Conservation (phyloP, 2,797 vertebrate species). For the Ispidina picta region DNA sequence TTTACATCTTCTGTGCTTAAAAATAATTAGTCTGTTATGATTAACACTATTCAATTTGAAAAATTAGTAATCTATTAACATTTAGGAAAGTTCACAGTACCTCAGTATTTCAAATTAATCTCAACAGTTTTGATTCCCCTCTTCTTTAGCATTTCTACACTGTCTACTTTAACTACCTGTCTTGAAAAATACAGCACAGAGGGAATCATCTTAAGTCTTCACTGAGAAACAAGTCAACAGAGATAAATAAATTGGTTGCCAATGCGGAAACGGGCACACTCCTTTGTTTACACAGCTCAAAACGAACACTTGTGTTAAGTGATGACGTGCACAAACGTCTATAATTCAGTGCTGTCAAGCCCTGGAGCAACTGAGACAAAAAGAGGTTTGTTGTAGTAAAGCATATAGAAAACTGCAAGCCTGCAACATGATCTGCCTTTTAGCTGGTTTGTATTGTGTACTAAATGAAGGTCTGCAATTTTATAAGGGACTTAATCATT, state of each 20-base stretch:
- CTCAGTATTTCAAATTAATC: neutral
- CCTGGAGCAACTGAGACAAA: constrained; percentile 35
- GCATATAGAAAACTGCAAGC: constrained; percentile 15
- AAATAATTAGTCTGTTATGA: neutral
- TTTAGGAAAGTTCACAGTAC: neutral
- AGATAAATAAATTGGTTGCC: constrained; percentile 25
- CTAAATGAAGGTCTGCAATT: constrained; percentile 31
- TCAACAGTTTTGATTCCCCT: neutral
- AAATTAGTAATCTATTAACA: neutral
- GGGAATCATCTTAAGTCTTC: neutral
- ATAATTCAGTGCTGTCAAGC: constrained; percentile 34
- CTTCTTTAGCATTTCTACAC: constrained; percentile 14
- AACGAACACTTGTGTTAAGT: constrained; percentile 20
- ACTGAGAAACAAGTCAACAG: neutral
- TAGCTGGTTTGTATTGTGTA: neutral
- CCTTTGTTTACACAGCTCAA: constrained; percentile 23
- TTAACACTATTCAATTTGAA: constrained; percentile 5
- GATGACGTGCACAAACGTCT: constrained; percentile 42
- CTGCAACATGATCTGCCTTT: constrained; percentile 4
- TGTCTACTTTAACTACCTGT: neutral
- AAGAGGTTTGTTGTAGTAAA: constrained; percentile 3
- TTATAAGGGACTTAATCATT: neutral
- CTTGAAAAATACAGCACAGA: constrained; percentile 13
- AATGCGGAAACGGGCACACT: neutral
- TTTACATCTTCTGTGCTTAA: neutral